Percentiles rank a stretch among this genome's conserved stretches.
Evolutionary conservation across 2,113 vertebrate species (phyloP).

Genomic region (Alosa alosa): DNA sequence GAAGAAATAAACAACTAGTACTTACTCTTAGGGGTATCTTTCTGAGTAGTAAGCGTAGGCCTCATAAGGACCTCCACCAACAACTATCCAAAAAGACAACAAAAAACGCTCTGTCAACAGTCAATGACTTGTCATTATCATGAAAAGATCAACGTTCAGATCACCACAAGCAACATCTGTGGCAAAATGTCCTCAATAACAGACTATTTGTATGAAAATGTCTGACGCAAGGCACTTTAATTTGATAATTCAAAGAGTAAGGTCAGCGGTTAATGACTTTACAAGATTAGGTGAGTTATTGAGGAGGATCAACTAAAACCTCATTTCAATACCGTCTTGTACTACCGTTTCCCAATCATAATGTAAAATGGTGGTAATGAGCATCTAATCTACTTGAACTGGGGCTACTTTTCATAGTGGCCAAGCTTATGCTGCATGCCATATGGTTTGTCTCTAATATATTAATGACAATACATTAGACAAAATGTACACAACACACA

Average conservation of each 20-base stretch:
- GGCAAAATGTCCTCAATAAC: not conserved
- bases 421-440: not conserved
- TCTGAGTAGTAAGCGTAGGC: conserved; percentile 91
- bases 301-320: too few species aligned
- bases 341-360: too few species aligned
- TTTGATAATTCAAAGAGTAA: not conserved
- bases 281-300: too few species aligned
- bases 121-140: not conserved
- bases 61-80: conserved; percentile 98
- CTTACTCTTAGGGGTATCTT: conserved; percentile 93
- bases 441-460: not conserved
- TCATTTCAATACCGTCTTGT: too few species aligned
- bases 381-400: too few species aligned
- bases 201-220: not conserved
- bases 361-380: too few species aligned
- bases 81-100: conserved; percentile 71
- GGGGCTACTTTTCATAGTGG: too few species aligned
- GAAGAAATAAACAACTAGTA: conserved; percentile 31
- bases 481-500: not conserved
- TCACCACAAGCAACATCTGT: not conserved
- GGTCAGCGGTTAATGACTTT: not conserved
- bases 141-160: not conserved
- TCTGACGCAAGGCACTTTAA: not conserved
- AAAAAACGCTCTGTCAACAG: not conserved
- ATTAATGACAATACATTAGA: not conserved